Percentiles rank a stretch among this genome's conserved stretches.
Evolutionary conservation across 2,888 invertebrate genomes (phyloP).

Genomic region (Zeuzera pyrina): DNA sequence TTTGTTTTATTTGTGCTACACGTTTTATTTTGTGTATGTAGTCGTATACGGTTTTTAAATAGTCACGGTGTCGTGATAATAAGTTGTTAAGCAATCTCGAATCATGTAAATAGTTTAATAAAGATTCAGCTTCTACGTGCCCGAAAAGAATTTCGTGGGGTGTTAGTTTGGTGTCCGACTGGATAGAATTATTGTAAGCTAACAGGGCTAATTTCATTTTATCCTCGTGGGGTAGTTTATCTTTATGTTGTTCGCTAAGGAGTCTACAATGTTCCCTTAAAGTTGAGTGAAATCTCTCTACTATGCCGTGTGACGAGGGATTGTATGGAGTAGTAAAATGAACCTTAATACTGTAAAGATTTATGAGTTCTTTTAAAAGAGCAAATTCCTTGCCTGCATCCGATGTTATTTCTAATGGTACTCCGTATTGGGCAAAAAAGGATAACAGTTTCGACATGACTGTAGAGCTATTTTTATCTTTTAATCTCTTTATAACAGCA

Average conservation of each 20-base stretch:
- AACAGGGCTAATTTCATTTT: not conserved
- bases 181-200: not conserved
- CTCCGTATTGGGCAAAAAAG: too few species aligned
- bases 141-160: not conserved
- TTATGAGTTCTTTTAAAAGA: too few species aligned
- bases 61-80: not conserved
- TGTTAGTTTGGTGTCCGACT: not conserved
- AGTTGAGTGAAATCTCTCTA: not conserved
- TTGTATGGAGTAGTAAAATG: conserved; percentile 1
- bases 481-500: too few species aligned
- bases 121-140: not conserved
- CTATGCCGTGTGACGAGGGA: not conserved
- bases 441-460: too few species aligned
- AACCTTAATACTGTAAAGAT: not conserved
- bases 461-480: too few species aligned
- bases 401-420: too few species aligned
- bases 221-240: not conserved
- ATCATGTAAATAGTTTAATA: not conserved
- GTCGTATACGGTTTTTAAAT: not conserved
- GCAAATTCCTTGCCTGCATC: too few species aligned
- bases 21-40: not conserved
- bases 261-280: not conserved
- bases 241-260: not conserved
- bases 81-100: not conserved
- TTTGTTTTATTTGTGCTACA: too few species aligned